A percentile compares a stretch with the other conserved stretches of the same genome.
These are phyloP conservation scores for Sebastiscus albofasciatus DNA, from an alignment of 2,797 vertebrate species.

Conservation along the genomic window DNA sequence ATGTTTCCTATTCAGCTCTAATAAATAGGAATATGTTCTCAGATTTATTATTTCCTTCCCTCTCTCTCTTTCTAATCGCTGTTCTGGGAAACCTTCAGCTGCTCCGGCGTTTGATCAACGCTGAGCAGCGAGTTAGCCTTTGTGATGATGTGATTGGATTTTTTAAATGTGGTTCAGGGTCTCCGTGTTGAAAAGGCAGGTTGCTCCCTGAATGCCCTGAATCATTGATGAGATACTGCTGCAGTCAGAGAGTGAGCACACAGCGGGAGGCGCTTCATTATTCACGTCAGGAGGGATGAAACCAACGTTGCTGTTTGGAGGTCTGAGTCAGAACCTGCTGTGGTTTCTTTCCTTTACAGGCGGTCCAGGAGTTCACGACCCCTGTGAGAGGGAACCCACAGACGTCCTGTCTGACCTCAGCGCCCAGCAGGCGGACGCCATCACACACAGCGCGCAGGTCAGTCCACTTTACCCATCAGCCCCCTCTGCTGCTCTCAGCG, in stretches of 20 bases:
- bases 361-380: conserved; percentile 91
- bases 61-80: not conserved
- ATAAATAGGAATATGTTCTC: not conserved
- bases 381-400: conserved; percentile 90
- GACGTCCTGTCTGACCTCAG: conserved; percentile 88
- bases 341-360: conserved; percentile 66
- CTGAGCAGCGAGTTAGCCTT: not conserved
- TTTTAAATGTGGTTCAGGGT: not conserved
- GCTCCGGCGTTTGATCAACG: not conserved
- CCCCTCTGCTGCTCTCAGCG: not conserved
- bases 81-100: not conserved
- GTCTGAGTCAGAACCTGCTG: not conserved
- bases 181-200: not conserved
- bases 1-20: not conserved
- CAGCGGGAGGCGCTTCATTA: not conserved
- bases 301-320: not conserved
- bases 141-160: conserved; percentile 12
- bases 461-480: not conserved
- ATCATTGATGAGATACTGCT: conserved; percentile 1
- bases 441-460: conserved; percentile 93
- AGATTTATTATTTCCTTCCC: not conserved
- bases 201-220: not conserved
- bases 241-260: not conserved
- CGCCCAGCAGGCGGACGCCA: conserved; percentile 88
- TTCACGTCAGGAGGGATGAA: not conserved